Percentiles rank a stretch among this genome's conserved stretches.
phyloP scores from a whole-genome alignment of 2,888 invertebrate genomes.

The Ophioninae sp. region DNA sequence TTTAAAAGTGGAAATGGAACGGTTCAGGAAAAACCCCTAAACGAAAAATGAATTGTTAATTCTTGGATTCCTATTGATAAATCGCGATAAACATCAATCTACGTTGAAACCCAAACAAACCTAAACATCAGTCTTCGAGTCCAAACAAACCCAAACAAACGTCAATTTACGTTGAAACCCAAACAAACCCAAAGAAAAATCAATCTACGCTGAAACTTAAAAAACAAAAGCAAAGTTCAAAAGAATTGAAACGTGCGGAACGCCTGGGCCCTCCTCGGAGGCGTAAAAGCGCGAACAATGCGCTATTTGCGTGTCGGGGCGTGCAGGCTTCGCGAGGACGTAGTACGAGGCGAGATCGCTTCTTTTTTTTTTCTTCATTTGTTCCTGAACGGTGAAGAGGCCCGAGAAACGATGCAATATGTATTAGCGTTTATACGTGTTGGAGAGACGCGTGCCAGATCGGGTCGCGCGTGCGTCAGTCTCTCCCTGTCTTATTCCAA shows the following conservation, averaged over 20 bases:
- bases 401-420: constrained; percentile 59
- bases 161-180: too few relatives aligned
- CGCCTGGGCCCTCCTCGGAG: background rate
- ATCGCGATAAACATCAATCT: background rate
- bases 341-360: constrained; percentile 57
- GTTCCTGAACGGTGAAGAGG: constrained; percentile 60
- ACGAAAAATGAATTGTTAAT: background rate
- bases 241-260: background rate
- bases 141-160: too few relatives aligned
- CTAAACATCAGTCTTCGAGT: too few relatives aligned
- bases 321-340: background rate
- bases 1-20: background rate
- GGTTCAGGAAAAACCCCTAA: background rate
- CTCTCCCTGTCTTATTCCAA: constrained; percentile 56
- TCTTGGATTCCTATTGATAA: background rate
- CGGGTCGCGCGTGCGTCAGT: constrained; percentile 75
- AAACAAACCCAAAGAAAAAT: background rate
- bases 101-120: too few relatives aligned
- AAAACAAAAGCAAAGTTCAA: background rate
- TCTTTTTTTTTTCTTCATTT: background rate
- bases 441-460: constrained; percentile 75
- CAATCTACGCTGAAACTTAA: background rate
- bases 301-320: background rate
- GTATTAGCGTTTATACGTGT: constrained; percentile 31
- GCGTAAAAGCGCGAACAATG: background rate